A percentile compares a stretch with the other conserved stretches of the same genome.
These are phyloP conservation scores for Musca domestica DNA, from an alignment of 1,140 invertebrate genomes.

Conservation along the genomic window DNA sequence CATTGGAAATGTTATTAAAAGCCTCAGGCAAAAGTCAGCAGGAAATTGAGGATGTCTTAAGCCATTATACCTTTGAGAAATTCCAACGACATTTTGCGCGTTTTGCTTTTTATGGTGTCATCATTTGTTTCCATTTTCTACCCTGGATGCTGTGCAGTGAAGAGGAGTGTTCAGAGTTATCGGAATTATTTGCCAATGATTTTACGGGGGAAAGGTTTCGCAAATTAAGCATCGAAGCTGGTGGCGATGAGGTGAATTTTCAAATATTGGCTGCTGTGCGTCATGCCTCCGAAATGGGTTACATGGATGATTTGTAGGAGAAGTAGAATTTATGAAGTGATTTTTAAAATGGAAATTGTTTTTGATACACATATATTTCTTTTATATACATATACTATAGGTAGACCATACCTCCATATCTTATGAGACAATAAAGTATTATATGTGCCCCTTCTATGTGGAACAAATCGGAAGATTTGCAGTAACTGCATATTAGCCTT, in stretches of 20 bases:
- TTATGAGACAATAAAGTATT: too few species aligned
- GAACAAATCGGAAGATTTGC: too few species aligned
- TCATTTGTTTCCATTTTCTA: conserved; percentile 47
- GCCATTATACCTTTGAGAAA: conserved; percentile 31
- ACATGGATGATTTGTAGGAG: conserved; percentile 36
- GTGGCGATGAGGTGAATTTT: conserved; percentile 41
- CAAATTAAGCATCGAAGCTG: conserved; percentile 37
- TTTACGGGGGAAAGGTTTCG: conserved; percentile 39
- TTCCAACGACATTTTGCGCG: conserved; percentile 42
- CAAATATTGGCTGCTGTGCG: conserved; percentile 36
- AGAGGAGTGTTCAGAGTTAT: conserved; percentile 36
- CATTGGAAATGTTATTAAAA: conserved; percentile 8
- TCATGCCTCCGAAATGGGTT: conserved; percentile 43
- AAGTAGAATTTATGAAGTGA: background rate
- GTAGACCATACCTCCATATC: background rate
- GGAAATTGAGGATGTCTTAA: conserved; percentile 4
- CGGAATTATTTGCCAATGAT: conserved; percentile 42
- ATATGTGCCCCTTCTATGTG: too few species aligned
- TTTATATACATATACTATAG: background rate
- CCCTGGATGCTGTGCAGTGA: conserved; percentile 43
- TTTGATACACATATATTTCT: background rate
- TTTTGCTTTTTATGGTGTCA: conserved; percentile 45
- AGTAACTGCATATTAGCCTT: too few species aligned
- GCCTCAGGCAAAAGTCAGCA: background rate
- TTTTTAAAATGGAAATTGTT: background rate